Conservation (phyloP, 1,140 invertebrate genomes). For the Sipha flava region DNA sequence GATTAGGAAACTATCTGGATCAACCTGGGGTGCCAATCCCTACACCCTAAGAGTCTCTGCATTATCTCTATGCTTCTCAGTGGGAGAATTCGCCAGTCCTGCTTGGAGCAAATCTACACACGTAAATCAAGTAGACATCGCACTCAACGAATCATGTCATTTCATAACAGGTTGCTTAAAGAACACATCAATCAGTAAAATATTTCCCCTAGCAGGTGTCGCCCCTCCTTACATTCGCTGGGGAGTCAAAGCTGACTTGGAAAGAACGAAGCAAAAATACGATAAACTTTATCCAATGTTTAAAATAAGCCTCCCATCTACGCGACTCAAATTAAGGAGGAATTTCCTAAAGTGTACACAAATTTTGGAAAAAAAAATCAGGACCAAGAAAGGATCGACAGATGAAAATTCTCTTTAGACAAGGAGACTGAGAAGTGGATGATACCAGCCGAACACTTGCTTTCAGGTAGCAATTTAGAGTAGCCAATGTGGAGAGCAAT, state of each 20-base stretch:
- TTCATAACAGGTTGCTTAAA: conserved; percentile 44
- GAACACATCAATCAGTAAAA: neutral
- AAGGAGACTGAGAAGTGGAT: no score
- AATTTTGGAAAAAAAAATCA: no score
- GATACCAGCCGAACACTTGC: no score
- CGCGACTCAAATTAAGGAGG: neutral
- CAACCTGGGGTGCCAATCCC: neutral
- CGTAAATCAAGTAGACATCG: neutral
- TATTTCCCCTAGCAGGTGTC: neutral
- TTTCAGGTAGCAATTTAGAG: no score
- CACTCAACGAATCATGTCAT: neutral
- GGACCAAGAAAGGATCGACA: no score
- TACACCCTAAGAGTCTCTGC: neutral
- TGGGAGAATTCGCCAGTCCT: neutral
- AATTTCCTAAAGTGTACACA: neutral
- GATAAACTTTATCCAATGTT: neutral
- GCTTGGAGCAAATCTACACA: neutral
- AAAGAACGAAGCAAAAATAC: neutral
- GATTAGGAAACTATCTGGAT: neutral
- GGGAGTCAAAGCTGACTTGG: neutral
- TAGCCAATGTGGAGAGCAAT: no score
- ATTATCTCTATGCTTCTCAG: neutral
- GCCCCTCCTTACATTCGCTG: neutral
- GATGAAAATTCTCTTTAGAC: no score
- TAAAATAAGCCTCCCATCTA: neutral